phyloP scores from a whole-genome alignment of 2,797 vertebrate species.

The Picus viridis region DNA sequence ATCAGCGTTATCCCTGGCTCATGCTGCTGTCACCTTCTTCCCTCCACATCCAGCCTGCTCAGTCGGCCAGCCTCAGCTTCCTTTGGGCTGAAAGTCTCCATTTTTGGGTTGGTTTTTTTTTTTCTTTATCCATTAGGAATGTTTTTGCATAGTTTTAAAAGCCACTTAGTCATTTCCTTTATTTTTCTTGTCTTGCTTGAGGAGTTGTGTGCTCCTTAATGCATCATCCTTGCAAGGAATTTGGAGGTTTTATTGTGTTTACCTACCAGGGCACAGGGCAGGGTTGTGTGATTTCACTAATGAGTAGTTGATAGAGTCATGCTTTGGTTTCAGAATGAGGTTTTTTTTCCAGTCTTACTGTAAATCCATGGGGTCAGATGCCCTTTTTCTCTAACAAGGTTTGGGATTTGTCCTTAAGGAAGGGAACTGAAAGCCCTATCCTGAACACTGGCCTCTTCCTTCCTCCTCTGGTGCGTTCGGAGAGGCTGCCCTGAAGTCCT shows the following conservation, averaged over 20 bases:
- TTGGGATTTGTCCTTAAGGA: background rate
- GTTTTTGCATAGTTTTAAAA: background rate
- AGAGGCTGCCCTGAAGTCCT: background rate
- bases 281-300: background rate
- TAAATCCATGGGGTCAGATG: background rate
- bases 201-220: background rate
- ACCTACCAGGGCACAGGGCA: background rate
- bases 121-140: slow-evolving; percentile 27
- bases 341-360: background rate
- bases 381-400: background rate
- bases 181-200: background rate
- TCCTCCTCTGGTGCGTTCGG: background rate
- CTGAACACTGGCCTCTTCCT: background rate
- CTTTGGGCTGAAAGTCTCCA: background rate
- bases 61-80: background rate
- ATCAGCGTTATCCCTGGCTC: background rate
- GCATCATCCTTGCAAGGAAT: background rate
- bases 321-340: background rate
- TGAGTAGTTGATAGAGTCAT: background rate
- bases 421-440: background rate
- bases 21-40: background rate
- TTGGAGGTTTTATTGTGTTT: background rate
- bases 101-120: background rate
- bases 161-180: slow-evolving; percentile 4
- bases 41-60: background rate